Evolutionary conservation across 2,113 vertebrate genomes (phyloP).

Genomic region (Hippopotamus amphibius): DNA sequence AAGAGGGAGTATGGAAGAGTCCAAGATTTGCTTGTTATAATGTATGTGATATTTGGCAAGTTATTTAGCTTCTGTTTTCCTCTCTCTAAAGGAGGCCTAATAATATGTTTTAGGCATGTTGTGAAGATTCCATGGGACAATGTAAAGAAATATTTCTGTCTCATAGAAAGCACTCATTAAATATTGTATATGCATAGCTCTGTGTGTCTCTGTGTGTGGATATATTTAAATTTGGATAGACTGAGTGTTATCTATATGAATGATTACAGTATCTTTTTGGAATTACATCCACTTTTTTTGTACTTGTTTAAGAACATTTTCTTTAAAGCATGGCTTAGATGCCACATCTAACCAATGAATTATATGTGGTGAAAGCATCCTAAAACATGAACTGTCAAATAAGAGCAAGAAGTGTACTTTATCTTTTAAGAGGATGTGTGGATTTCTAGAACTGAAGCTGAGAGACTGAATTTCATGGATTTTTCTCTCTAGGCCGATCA

Average conservation of each 20-base stretch:
- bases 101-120: background rate
- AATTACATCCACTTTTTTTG: background rate
- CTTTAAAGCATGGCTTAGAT: background rate
- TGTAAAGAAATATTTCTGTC: slow-evolving; percentile 19
- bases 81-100: background rate
- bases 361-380: background rate
- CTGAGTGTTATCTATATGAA: background rate
- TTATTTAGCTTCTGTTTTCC: background rate
- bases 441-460: background rate
- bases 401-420: background rate
- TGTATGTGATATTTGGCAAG: background rate
- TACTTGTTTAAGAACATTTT: background rate
- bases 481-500: background rate
- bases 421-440: slow-evolving; percentile 27
- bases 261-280: background rate
- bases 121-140: background rate
- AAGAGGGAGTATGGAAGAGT: background rate
- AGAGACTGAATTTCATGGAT: background rate
- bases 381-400: slow-evolving; percentile 24
- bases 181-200: background rate
- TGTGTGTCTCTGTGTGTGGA: background rate
- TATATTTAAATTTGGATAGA: slow-evolving; percentile 1
- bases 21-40: background rate
- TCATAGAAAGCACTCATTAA: background rate
- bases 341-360: background rate